Base-by-base conservation (phyloP, 2,797 vertebrate species). In the Neoniphon sammara region DNA sequence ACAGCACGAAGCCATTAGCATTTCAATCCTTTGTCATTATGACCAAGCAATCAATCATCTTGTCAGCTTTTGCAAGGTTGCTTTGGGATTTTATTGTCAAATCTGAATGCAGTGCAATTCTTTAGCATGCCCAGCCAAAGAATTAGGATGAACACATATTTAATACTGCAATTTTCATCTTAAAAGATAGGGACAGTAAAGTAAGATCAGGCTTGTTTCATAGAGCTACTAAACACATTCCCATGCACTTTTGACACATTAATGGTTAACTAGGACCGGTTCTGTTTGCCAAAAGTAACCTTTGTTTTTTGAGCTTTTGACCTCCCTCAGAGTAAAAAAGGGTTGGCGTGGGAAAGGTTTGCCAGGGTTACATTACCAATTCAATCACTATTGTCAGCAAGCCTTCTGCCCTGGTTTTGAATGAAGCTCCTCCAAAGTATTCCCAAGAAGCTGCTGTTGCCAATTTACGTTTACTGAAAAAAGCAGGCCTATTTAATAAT, bases 301-400 rank as follows among this genome's bases (percentile, higher is more conserved):
- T 80, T 83, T 2, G 9, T 50, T 72, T 81, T 72, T 55, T 70
- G 54, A 11, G 15, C 52, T 12, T 69, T 77, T 83, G 80, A 88
- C 84, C 81, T 75, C 58, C 0, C 5, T n/a, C 36, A 7, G 30
- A 47, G 44, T 52, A 58, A 68, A 67, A 82, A 68, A 17, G 74
- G 71, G 50, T 23, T n/a, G 27, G 31, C 82, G 80, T 91, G 91
- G 90, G 86, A 90, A 92, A 85, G 55, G 71, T 79, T 90, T 54
- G 15, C 56, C 36, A 42, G 63, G 77, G 61, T 85, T 77, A 36
- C 47, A 66, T 89, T 87, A 86, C 82, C 84, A 91, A 86, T 88
- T 87, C 82, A 85, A 70, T 88, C 27, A 56, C 52, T 78, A 81
- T 3, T 9, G 64, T 25, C 53, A 72, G 27, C 46, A 17, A 34